Evolutionary conservation across 2,113 vertebrate species (phyloP).

Genomic region (Bothrops jararaca): DNA sequence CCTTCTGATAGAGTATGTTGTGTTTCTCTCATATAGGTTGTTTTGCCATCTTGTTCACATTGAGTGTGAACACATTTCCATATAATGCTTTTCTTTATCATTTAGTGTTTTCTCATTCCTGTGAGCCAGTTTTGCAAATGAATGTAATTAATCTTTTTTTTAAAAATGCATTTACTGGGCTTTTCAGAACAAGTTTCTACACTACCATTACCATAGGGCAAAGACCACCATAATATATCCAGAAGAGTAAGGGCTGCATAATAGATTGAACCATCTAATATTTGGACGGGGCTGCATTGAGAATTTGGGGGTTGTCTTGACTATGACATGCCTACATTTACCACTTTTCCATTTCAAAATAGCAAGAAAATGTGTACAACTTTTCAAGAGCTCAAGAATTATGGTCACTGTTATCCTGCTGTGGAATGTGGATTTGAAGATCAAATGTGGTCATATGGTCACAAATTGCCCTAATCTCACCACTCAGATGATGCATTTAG

Average conservation of each 20-base stretch:
- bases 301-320: not conserved
- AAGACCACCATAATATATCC: not conserved
- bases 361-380: not conserved
- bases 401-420: not conserved
- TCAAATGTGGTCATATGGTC: not conserved
- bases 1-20: not conserved
- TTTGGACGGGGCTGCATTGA: not conserved
- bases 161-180: not conserved
- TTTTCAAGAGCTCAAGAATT: not conserved
- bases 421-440: not conserved
- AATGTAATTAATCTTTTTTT: not conserved
- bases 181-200: not conserved
- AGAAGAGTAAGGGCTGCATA: not conserved
- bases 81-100: not conserved
- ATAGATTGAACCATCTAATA: not conserved
- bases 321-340: not conserved
- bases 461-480: not conserved
- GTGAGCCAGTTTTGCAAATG: not conserved
- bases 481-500: not conserved
- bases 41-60: not conserved
- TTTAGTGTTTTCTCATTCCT: not conserved
- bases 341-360: not conserved
- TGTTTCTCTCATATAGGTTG: not conserved
- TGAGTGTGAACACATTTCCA: not conserved
- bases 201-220: not conserved